Percentiles rank a stretch among this genome's conserved stretches.
Conservation (phyloP, 2,113 vertebrate species). For the Pimephales promelas region DNA sequence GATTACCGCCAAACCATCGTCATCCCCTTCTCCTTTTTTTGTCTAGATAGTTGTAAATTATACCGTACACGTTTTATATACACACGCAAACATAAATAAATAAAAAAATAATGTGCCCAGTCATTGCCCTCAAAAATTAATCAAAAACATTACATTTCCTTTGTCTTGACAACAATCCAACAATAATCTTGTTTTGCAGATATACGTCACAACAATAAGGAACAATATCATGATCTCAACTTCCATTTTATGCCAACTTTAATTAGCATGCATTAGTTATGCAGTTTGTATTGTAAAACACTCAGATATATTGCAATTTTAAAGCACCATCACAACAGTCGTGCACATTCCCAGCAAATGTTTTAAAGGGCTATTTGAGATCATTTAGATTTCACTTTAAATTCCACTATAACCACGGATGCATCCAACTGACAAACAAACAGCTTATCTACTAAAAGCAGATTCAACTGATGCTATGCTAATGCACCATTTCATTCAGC, state of each 20-base stretch:
- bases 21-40: neutral
- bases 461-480: neutral
- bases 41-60: too few species aligned
- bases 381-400: conserved; percentile 10
- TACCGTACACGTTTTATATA: too few species aligned
- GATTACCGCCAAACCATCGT: neutral
- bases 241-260: neutral
- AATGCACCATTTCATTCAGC: neutral
- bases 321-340: neutral
- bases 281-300: neutral
- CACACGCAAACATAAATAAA: too few species aligned
- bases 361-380: neutral
- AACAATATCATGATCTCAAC: neutral
- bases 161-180: too few species aligned
- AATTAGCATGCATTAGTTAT: neutral
- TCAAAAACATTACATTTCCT: too few species aligned
- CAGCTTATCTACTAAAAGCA: conserved; percentile 5
- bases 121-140: too few species aligned
- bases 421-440: conserved; percentile 5
- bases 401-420: conserved; percentile 28
- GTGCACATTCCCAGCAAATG: neutral
- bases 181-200: too few species aligned
- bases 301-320: neutral
- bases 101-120: too few species aligned
- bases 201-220: neutral